Evolutionary conservation across 2,797 vertebrate genomes (phyloP), one percentile per base, ranked within the genome.

Genomic region (Sebastes itinus): DNA sequence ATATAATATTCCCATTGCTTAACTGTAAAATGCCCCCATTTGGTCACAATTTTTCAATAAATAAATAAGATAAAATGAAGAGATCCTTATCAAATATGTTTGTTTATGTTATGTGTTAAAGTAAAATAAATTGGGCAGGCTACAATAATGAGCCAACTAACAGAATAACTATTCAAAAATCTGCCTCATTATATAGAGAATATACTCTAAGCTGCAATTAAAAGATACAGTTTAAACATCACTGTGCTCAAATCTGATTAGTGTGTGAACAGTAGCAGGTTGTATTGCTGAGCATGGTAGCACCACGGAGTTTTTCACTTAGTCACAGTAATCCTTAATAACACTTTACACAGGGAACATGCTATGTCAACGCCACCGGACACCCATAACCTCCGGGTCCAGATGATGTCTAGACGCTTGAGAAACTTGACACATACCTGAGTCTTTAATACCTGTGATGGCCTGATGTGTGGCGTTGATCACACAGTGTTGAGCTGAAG

Each of bases 361-460:
- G 76, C 86, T 85, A 72, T n/a, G 49, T 70, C 54, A 56, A 84
- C 33, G 59, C 52, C 62, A 85, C 70, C 30, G 65, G 77, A 90
- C 85, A 84, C 77, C 46, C 58, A 14, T 71, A 81, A 88, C 87
- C 80, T 82, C 66, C 68, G 35, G 69, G 66, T 87, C 89, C 90
- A 94, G 90, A 93, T 92, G 89, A 92, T 56, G 87, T 95, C 94
- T 94, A 91, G 92, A 94, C 92, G 46, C 78, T 46, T 66, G 25
- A 83, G 90, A 90, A 88, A 89, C 78, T 49, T 20, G 77, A 88
- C 81, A 72, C 77, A 71, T 64, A 54, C 73, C 54, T 33, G 69
- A 71, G 61, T 85, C 78, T 73, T 64, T 80, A 88, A 79, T 76
- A 77, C 81, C 69, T 75, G 67, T 46, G 72, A 83, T 80, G 68